Percentiles rank a stretch among this genome's conserved stretches.
phyloP scores from a whole-genome alignment of 2,888 invertebrate genomes.

The Dynastes hyllus region DNA sequence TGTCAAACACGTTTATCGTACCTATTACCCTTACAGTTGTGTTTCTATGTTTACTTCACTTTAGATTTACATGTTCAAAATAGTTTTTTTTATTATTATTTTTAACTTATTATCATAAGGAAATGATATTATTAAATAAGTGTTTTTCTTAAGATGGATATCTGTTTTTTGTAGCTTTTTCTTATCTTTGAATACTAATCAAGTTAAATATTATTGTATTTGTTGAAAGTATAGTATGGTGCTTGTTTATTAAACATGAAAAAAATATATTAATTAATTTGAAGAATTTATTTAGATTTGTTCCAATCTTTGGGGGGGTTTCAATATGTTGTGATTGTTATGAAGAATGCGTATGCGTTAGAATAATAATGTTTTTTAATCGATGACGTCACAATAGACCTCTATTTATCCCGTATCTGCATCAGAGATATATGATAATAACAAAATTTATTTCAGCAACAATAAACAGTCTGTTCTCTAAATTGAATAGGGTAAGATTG shows the following conservation, averaged over 20 bases:
- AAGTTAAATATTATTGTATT: conserved; percentile 36
- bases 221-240: conserved; percentile 53
- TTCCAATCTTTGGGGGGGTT: too few relatives aligned
- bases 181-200: conserved; percentile 24
- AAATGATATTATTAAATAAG: conserved; percentile 49
- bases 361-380: too few relatives aligned
- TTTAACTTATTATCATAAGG: conserved; percentile 42
- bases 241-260: conserved; percentile 56
- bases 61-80: conserved; percentile 36
- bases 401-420: too few relatives aligned
- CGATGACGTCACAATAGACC: too few relatives aligned
- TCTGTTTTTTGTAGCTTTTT: conserved; percentile 27
- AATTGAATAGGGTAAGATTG: too few relatives aligned
- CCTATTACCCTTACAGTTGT: conserved; percentile 17
- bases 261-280: conserved; percentile 10
- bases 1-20: conserved; percentile 49
- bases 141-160: conserved; percentile 44
- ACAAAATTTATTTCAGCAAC: too few relatives aligned
- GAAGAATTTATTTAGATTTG: not conserved
- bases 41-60: not conserved
- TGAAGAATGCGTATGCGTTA: too few relatives aligned
- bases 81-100: conserved; percentile 5
- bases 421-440: too few relatives aligned
- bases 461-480: too few relatives aligned
- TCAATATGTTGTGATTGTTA: too few relatives aligned